Percentiles rank a stretch among this genome's conserved stretches.
These are phyloP conservation scores for Tolmerus cingulatus DNA, from an alignment of 2,888 invertebrate genomes.

Conservation along the genomic window DNA sequence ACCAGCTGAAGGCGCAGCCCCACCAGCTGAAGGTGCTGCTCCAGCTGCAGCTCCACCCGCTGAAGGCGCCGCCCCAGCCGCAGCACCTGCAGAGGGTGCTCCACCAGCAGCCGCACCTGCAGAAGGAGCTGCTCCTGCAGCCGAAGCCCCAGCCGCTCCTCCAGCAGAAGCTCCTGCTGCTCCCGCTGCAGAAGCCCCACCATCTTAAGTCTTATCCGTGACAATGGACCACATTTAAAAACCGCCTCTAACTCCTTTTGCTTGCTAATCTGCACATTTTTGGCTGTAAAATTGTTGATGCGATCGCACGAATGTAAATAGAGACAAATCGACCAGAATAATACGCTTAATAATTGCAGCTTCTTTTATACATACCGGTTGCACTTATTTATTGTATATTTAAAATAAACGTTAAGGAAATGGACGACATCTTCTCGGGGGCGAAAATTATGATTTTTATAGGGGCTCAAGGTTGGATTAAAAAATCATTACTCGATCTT, in stretches of 20 bases:
- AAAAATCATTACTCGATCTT: background rate
- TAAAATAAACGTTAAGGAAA: background rate
- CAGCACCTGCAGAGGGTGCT: conserved; percentile 56
- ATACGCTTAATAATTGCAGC: conserved; percentile 21
- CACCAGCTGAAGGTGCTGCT: conserved; percentile 52
- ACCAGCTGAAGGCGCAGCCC: conserved; percentile 52
- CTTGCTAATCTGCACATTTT: background rate
- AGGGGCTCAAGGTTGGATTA: background rate
- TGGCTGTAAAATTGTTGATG: conserved; percentile 1
- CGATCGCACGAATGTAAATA: background rate
- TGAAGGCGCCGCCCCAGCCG: conserved; percentile 51
- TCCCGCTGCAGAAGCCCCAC: conserved; percentile 51
- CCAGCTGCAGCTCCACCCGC: conserved; percentile 54
- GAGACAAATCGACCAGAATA: background rate
- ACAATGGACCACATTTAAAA: background rate
- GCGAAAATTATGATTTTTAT: background rate
- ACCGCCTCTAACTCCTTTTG: background rate
- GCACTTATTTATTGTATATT: conserved; percentile 4
- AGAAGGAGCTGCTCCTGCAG: conserved; percentile 52
- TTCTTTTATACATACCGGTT: background rate
- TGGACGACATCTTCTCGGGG: background rate
- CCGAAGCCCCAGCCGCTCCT: conserved; percentile 50
- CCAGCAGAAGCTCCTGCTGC: conserved; percentile 52
- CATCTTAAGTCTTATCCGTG: conserved; percentile 46
- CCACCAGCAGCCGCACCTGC: conserved; percentile 54